Evolutionary conservation across 2,113 vertebrate species (phyloP).

Genomic region (Tenrec ecaudatus): DNA sequence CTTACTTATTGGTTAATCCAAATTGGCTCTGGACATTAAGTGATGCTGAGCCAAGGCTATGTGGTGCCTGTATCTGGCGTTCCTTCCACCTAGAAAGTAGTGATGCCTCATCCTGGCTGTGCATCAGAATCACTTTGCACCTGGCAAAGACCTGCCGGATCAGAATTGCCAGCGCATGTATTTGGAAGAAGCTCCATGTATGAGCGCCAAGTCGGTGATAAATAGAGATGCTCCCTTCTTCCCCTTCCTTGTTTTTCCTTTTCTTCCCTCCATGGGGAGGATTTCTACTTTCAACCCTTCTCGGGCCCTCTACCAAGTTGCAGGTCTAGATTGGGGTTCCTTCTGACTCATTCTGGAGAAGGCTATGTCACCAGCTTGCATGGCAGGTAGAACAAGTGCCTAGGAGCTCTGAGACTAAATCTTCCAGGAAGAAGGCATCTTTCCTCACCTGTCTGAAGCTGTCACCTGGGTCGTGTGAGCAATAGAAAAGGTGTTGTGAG

Average conservation of each 20-base stretch:
- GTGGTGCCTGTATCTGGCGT: neutral
- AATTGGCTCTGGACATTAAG: no score
- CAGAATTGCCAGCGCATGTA: neutral
- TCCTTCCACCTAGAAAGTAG: neutral
- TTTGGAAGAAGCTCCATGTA: neutral
- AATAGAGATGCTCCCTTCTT: neutral
- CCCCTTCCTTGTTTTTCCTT: neutral
- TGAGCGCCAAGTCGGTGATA: neutral
- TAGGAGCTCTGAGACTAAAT: neutral
- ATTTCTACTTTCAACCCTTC: neutral
- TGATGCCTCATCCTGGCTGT: neutral
- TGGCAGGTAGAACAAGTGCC: slow-evolving; percentile 56
- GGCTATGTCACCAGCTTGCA: slow-evolving; percentile 47
- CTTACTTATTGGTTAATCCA: no score
- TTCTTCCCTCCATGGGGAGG: neutral
- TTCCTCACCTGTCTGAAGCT: neutral
- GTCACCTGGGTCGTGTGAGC: neutral
- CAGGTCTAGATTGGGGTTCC: neutral
- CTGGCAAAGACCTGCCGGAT: neutral
- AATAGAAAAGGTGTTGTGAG: neutral
- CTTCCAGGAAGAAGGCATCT: neutral
- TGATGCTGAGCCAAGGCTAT: neutral
- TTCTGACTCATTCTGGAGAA: slow-evolving; percentile 18
- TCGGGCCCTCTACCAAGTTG: neutral
- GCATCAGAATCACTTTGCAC: neutral